These are phyloP conservation scores for Microctonus hyperodae DNA, from an alignment of 2,888 invertebrate species.

Conservation along the genomic window DNA sequence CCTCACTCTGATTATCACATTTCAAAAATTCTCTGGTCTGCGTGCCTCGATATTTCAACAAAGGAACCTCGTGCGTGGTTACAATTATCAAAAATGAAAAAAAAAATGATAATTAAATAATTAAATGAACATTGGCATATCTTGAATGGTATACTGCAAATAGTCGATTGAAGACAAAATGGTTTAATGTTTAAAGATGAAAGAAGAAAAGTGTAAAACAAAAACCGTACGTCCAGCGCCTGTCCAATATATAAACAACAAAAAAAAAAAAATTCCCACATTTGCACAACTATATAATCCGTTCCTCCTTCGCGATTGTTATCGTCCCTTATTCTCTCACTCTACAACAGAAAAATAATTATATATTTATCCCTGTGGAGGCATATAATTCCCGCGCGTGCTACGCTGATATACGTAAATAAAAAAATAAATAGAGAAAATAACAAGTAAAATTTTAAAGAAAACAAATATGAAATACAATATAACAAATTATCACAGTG, in stretches of 20 bases:
- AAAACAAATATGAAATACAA: slow-evolving; percentile 17
- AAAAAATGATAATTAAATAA: no score
- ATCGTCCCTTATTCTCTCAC: slow-evolving; percentile 27
- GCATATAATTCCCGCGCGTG: slow-evolving; percentile 43
- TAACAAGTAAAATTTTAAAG: slow-evolving; percentile 26
- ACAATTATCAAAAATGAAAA: background rate
- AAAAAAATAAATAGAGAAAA: slow-evolving; percentile 30
- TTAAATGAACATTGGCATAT: slow-evolving; percentile 4
- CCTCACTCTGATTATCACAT: background rate
- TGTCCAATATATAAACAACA: slow-evolving; percentile 19
- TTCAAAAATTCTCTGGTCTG: background rate
- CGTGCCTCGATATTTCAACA: background rate
- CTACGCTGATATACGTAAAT: slow-evolving; percentile 47
- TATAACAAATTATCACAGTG: slow-evolving; percentile 18
- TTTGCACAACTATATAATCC: slow-evolving; percentile 22
- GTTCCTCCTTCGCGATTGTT: slow-evolving; percentile 21
- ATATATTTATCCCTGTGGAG: slow-evolving; percentile 44
- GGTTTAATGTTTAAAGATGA: background rate
- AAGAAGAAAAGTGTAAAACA: slow-evolving; percentile 9
- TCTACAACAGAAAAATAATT: slow-evolving; percentile 32
- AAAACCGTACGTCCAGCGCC: slow-evolving; percentile 27
- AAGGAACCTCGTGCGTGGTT: background rate
- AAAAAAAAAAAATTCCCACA: slow-evolving; percentile 23
- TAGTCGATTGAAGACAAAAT: background rate
- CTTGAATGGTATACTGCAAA: slow-evolving; percentile 14